Conservation (phyloP, 2,888 invertebrate species). For the Melolontha melolontha region DNA sequence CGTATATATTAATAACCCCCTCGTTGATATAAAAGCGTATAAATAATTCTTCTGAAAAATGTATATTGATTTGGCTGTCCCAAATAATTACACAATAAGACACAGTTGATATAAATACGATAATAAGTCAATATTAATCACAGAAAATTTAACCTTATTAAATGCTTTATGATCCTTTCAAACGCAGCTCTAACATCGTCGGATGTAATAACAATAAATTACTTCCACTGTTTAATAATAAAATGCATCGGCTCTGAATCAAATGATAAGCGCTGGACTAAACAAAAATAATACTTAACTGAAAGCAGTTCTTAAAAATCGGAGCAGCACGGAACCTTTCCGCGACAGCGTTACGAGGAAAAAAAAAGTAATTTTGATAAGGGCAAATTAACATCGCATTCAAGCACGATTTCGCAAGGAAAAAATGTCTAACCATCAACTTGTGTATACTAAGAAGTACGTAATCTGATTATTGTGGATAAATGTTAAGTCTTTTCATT, state of each 20-base stretch:
- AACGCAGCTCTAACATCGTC: too few relatives aligned
- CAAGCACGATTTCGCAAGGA: conserved; percentile 29
- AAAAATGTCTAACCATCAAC: conserved; percentile 28
- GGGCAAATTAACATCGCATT: conserved; percentile 24
- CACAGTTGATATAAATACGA: too few relatives aligned
- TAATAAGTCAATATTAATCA: too few relatives aligned
- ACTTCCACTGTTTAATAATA: not conserved
- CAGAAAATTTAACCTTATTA: too few relatives aligned
- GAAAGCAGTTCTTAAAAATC: conserved; percentile 28
- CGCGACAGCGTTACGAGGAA: conserved; percentile 18
- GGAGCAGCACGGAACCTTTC: conserved; percentile 2
- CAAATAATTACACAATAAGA: too few relatives aligned
- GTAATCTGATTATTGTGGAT: conserved; percentile 38
- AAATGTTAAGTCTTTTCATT: conserved; percentile 23
- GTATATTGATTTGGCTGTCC: too few relatives aligned
- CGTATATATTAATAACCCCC: too few relatives aligned
- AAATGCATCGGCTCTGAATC: not conserved
- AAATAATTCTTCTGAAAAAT: too few relatives aligned
- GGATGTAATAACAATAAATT: too few relatives aligned
- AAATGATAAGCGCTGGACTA: conserved; percentile 29
- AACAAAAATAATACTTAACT: conserved; percentile 31
- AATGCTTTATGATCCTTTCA: too few relatives aligned
- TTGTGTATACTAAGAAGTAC: conserved; percentile 31
- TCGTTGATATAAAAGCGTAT: too few relatives aligned
- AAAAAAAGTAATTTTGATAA: conserved; percentile 24